Conservation (phyloP, 2,113 vertebrate genomes). For the Cettia cetti region DNA sequence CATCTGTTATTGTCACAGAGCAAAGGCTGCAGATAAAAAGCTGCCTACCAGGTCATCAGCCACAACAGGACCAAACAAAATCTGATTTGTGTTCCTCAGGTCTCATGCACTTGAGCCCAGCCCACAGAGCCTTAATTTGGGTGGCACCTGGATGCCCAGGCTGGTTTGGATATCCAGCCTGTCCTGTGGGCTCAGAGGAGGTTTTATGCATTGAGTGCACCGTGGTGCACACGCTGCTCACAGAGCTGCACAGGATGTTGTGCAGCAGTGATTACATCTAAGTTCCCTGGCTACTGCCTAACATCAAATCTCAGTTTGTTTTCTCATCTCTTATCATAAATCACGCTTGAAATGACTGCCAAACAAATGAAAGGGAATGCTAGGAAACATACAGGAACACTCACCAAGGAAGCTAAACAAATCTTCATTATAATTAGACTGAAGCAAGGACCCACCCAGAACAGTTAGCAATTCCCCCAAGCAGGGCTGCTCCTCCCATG, state of each 20-base stretch:
- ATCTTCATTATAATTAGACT: not conserved
- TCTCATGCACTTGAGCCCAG: not conserved
- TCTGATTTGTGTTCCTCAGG: not conserved
- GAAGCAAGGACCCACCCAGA: not conserved
- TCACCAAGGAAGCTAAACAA: not conserved
- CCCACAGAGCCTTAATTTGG: not conserved
- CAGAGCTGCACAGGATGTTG: not conserved
- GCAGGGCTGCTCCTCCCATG: not conserved
- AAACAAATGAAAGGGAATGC: not conserved
- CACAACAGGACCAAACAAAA: not conserved
- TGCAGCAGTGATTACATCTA: not conserved
- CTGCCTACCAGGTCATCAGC: not conserved
- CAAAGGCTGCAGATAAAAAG: not conserved
- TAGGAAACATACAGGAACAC: not conserved
- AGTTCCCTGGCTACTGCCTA: not conserved
- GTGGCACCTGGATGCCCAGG: not conserved
- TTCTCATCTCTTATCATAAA: not conserved
- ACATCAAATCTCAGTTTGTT: not conserved
- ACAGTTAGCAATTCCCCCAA: not conserved
- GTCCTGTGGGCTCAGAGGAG: not conserved
- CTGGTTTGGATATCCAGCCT: not conserved
- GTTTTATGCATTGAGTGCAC: not conserved
- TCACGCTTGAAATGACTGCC: not conserved
- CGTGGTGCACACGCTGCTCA: fast-evolving
- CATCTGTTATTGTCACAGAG: not conserved